Conservation (phyloP, 2,888 invertebrate genomes). For the Tenthredo notha region DNA sequence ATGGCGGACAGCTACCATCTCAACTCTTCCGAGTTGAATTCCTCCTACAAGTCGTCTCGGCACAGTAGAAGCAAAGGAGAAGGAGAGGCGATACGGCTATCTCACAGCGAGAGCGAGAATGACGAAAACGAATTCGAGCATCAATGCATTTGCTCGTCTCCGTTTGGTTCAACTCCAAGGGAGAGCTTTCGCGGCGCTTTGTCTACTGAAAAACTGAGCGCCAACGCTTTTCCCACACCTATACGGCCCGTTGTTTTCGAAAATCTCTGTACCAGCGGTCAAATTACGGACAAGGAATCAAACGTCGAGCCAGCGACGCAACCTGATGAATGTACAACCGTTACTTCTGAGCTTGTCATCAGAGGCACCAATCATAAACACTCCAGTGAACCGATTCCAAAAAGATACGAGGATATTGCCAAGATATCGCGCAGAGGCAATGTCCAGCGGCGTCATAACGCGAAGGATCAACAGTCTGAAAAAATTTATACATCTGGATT, state of each 20-base stretch:
- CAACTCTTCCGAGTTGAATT: conserved; percentile 70
- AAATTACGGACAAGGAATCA: background rate
- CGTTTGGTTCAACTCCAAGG: conserved; percentile 86
- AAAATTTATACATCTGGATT: conserved; percentile 89
- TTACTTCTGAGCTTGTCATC: conserved; percentile 44
- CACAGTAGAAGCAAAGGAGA: conserved; percentile 61
- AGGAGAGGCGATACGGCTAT: conserved; percentile 58
- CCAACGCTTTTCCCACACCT: conserved; percentile 79
- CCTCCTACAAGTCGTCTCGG: conserved; percentile 67
- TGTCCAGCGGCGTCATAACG: conserved; percentile 77
- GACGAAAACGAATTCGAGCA: conserved; percentile 82
- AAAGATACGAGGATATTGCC: conserved; percentile 59
- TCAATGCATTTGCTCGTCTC: conserved; percentile 87
- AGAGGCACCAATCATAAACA: conserved; percentile 51
- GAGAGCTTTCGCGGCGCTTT: conserved; percentile 82
- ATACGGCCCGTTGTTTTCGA: conserved; percentile 76
- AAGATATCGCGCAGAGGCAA: conserved; percentile 64
- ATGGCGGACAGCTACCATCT: conserved; percentile 89
- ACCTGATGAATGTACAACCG: background rate
- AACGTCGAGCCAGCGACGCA: background rate
- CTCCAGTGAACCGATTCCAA: conserved; percentile 69
- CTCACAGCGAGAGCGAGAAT: conserved; percentile 74
- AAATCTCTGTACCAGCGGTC: background rate
- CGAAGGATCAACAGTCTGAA: conserved; percentile 68
- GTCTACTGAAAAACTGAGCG: conserved; percentile 80